A percentile compares a stretch with the other conserved stretches of the same genome.
Evolutionary conservation across 2,888 invertebrate genomes (phyloP).

Genomic region (Thymelicus lineola): DNA sequence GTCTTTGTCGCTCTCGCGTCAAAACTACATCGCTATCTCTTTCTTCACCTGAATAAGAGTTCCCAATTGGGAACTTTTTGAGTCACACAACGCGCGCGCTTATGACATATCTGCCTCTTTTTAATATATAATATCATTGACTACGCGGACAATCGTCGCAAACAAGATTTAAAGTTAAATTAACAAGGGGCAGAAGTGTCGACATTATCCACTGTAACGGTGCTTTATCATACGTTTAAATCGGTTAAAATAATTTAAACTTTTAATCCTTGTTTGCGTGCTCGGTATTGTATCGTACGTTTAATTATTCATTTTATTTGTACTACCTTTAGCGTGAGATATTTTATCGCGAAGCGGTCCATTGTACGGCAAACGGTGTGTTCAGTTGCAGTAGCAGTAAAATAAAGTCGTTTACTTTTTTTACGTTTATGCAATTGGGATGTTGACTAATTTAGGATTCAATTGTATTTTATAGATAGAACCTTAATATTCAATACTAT

Average conservation of each 20-base stretch:
- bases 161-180: conserved; percentile 68
- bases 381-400: conserved; percentile 30
- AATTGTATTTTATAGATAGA: too few relatives aligned
- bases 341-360: conserved; percentile 24
- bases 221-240: conserved; percentile 70
- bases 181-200: conserved; percentile 59
- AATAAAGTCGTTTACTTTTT: conserved; percentile 22
- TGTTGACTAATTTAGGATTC: too few relatives aligned
- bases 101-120: too few relatives aligned
- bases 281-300: conserved; percentile 14
- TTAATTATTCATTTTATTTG: conserved; percentile 42
- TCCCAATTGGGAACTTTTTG: too few relatives aligned
- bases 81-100: too few relatives aligned
- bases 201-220: conserved; percentile 50
- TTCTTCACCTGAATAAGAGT: too few relatives aligned
- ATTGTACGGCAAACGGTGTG: conserved; percentile 30
- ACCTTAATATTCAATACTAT: too few relatives aligned
- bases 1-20: too few relatives aligned
- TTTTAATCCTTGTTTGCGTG: conserved; percentile 67
- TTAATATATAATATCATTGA: too few relatives aligned
- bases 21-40: too few relatives aligned
- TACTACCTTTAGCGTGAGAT: conserved; percentile 24
- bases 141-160: conserved; percentile 44
- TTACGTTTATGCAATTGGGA: conserved; percentile 34
- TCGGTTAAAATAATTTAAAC: conserved; percentile 75